Percentiles rank a stretch among this genome's conserved stretches.
These are phyloP conservation scores for Actias luna DNA, from an alignment of 2,888 invertebrate genomes.

Conservation along the genomic window DNA sequence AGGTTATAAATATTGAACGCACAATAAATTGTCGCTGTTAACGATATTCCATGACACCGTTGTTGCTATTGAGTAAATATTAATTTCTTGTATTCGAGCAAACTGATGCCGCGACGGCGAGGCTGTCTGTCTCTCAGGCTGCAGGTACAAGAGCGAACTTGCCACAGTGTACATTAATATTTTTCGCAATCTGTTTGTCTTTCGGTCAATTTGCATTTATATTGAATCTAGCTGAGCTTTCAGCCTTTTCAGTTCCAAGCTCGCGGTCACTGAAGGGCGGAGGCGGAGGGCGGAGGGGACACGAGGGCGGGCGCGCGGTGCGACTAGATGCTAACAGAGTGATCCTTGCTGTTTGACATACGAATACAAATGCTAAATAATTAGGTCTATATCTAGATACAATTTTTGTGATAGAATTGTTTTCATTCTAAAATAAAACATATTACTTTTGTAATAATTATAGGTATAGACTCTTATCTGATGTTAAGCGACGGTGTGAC, in stretches of 20 bases:
- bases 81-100: too few species aligned
- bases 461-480: too few species aligned
- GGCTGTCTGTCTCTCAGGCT: background rate
- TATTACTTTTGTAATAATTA: too few species aligned
- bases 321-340: background rate
- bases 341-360: background rate
- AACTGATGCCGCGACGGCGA: background rate
- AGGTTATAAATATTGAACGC: too few species aligned
- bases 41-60: too few species aligned
- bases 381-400: too few species aligned
- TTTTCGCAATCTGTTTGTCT: conserved; percentile 3
- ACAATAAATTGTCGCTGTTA: too few species aligned
- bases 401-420: too few species aligned
- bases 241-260: background rate
- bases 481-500: too few species aligned
- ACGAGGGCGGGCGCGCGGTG: background rate
- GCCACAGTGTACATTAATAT: background rate
- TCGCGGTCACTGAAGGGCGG: background rate
- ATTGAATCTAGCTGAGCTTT: conserved; percentile 2
- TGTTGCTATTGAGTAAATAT: too few species aligned
- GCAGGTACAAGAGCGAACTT: background rate
- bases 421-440: too few species aligned
- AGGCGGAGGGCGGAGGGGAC: too few species aligned
- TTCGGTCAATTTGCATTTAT: conserved; percentile 7
- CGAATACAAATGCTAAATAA: background rate